Evolutionary conservation across 2,888 invertebrate genomes (phyloP).

Genomic region (Eudiplozoon nipponicum): DNA sequence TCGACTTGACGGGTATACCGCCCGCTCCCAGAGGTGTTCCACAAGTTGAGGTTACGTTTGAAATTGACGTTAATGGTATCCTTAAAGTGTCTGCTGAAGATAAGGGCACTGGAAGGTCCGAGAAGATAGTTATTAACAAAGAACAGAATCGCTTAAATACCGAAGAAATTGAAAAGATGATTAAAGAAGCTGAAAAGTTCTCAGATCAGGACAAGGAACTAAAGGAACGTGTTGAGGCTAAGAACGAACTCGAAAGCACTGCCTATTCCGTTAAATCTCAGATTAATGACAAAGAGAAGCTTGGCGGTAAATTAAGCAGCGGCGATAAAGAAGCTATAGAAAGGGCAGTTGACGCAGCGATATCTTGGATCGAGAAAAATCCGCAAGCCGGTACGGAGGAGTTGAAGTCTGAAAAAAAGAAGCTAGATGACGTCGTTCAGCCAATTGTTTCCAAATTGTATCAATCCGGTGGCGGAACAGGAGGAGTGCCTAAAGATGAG

Average conservation of each 20-base stretch:
- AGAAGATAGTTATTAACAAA: constrained; percentile 91
- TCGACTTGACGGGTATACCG: constrained; percentile 79
- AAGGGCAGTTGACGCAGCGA: constrained; percentile 63
- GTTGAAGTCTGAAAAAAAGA: constrained; percentile 65
- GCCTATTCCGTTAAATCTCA: constrained; percentile 90
- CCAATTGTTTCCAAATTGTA: constrained; percentile 82
- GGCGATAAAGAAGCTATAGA: constrained; percentile 76
- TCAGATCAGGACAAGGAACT: constrained; percentile 81
- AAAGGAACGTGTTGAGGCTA: constrained; percentile 51
- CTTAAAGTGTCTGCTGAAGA: constrained; percentile 49
- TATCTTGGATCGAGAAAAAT: constrained; percentile 86
- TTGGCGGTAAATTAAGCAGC: constrained; percentile 54
- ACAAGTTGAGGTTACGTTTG: constrained; percentile 22
- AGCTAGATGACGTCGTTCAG: constrained; percentile 65
- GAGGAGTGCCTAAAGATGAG: not conserved
- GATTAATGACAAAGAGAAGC: constrained; percentile 69
- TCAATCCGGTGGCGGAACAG: constrained; percentile 38
- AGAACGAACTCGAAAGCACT: constrained; percentile 67
- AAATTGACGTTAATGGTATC: constrained; percentile 14
- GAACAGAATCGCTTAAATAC: constrained; percentile 81
- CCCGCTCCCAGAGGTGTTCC: constrained; percentile 34
- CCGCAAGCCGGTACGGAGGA: constrained; percentile 62
- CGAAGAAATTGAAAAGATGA: constrained; percentile 93
- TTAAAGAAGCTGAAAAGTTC: constrained; percentile 87
- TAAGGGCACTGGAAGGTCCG: constrained; percentile 87